Evolutionary conservation across 2,113 vertebrate genomes (phyloP).

Genomic region (Microtus montanus): DNA sequence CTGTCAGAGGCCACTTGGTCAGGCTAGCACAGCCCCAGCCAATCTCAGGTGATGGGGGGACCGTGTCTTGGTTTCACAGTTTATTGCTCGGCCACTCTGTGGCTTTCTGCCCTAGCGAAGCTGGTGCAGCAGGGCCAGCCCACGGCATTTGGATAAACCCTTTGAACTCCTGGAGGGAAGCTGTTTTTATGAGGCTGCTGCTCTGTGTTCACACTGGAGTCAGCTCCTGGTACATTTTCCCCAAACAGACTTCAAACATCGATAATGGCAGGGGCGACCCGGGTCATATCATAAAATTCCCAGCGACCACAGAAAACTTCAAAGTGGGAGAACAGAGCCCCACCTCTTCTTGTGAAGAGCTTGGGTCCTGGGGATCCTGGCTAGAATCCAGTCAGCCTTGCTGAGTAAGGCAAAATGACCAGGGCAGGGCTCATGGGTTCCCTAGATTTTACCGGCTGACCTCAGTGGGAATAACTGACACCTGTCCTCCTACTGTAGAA

Average conservation of each 20-base stretch:
- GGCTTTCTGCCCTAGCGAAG: not conserved
- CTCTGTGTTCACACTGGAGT: conserved; percentile 71
- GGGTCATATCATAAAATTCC: conserved; percentile 65
- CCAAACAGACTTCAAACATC: conserved; percentile 74
- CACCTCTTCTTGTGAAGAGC: conserved; percentile 12
- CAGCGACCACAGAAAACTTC: conserved; percentile 60
- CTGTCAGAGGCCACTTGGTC: not conserved
- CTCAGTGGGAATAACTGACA: not conserved
- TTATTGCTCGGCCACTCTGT: conserved; percentile 6
- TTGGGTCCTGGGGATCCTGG: not conserved
- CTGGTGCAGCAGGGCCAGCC: conserved; percentile 21
- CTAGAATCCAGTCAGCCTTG: not conserved
- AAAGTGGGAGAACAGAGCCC: conserved; percentile 54
- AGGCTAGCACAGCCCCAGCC: not conserved
- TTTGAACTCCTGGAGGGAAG: conserved; percentile 73
- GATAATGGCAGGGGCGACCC: conserved; percentile 60
- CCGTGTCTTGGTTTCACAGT: not conserved
- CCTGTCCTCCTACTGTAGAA: not conserved
- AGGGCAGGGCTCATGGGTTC: fast-evolving
- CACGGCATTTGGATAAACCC: conserved; percentile 42
- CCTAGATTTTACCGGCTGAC: not conserved
- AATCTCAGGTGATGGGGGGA: not conserved
- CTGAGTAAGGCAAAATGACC: not conserved
- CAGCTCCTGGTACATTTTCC: conserved; percentile 55
- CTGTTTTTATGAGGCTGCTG: conserved; percentile 72